Percentiles rank a stretch among this genome's conserved stretches.
phyloP scores from a whole-genome alignment of 2,888 invertebrate species.

The Lepidochrysops patricia region DNA sequence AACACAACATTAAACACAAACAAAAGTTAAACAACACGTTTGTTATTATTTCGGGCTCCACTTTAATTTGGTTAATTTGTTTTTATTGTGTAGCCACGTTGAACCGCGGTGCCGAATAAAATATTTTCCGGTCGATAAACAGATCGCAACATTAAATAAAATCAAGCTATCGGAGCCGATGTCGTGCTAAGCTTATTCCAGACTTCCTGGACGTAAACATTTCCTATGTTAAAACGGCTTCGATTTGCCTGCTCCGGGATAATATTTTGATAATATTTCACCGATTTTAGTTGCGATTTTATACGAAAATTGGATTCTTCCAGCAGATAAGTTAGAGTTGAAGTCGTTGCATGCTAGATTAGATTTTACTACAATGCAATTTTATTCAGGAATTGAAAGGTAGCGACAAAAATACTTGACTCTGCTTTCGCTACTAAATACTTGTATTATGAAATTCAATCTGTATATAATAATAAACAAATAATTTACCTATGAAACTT shows the following conservation, averaged over 20 bases:
- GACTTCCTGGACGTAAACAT: constrained; percentile 56
- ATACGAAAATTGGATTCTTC: constrained; percentile 1
- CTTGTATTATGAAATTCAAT: too few species aligned
- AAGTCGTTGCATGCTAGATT: not conserved
- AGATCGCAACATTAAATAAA: constrained; percentile 64
- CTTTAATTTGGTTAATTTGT: constrained; percentile 7
- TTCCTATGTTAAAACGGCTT: constrained; percentile 54
- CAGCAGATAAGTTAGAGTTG: not conserved
- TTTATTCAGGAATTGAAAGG: not conserved
- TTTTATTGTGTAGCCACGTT: not conserved
- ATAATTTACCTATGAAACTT: too few species aligned
- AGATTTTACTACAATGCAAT: not conserved
- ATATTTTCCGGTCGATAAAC: constrained; percentile 62
- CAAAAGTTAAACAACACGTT: not conserved
- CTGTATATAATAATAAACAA: too few species aligned
- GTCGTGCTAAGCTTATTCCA: constrained; percentile 62
- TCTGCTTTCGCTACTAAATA: not conserved
- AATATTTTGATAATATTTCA: constrained; percentile 10
- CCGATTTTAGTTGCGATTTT: not conserved
- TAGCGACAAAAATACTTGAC: not conserved
- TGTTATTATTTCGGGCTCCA: not conserved
- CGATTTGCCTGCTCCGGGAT: constrained; percentile 54
- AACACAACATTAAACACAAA: too few species aligned
- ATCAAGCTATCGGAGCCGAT: constrained; percentile 67
- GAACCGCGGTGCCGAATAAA: constrained; percentile 25